These are phyloP conservation scores for Hemaris fuciformis DNA, from an alignment of 2,888 invertebrate genomes.

Conservation along the genomic window DNA sequence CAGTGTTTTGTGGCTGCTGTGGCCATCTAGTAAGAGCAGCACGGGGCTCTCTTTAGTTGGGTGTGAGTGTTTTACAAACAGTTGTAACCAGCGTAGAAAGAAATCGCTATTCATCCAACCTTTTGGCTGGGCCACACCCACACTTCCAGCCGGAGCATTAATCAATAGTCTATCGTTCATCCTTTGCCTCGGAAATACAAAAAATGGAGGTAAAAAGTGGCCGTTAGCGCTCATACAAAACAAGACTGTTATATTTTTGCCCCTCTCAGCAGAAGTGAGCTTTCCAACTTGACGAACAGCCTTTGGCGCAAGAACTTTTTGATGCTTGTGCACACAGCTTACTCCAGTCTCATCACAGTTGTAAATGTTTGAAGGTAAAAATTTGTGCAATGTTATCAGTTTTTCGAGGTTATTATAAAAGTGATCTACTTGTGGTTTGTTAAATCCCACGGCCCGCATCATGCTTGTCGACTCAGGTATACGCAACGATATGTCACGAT, in stretches of 20 bases:
- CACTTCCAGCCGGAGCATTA: constrained; percentile 26
- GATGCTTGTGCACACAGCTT: constrained; percentile 25
- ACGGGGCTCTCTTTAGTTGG: constrained; percentile 26
- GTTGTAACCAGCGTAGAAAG: constrained; percentile 21
- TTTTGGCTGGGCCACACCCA: constrained; percentile 26
- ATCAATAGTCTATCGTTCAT: constrained; percentile 28
- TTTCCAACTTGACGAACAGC: constrained; percentile 24
- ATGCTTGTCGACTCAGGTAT: too few species aligned
- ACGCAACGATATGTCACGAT: too few species aligned
- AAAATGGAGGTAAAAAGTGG: constrained; percentile 25
- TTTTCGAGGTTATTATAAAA: too few species aligned
- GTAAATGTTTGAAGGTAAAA: constrained; percentile 27
- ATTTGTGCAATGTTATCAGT: too few species aligned
- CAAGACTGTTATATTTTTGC: constrained; percentile 25
- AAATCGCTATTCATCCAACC: constrained; percentile 30
- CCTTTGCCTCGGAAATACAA: constrained; percentile 27
- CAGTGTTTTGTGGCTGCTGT: constrained; percentile 27
- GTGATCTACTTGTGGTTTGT: too few species aligned
- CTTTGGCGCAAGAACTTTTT: constrained; percentile 26
- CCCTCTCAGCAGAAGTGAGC: constrained; percentile 27
- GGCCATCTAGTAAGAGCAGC: constrained; percentile 28
- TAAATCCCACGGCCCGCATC: too few species aligned
- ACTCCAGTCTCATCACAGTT: constrained; percentile 33
- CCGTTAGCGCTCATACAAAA: constrained; percentile 26
- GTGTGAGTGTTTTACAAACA: constrained; percentile 11